Base-by-base conservation (phyloP, 2,888 invertebrate genomes). In the Globia sparganii region DNA sequence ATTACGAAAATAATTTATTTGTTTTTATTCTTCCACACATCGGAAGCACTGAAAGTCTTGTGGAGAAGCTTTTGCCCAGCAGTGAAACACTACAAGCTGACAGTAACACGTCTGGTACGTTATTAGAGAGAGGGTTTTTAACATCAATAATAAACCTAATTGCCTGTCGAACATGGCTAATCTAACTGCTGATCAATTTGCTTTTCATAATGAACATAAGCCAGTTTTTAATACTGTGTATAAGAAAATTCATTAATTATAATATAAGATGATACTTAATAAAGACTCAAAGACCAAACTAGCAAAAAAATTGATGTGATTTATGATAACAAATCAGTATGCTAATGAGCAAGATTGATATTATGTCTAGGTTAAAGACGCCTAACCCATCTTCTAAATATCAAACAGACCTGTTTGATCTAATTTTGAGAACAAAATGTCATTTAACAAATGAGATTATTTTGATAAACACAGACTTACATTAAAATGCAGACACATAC, bases 341-440 rank as follows among this genome's bases (percentile, higher is more conserved):
- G 84, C 13, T 61, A 85, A 80, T 85, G 4, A 76, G 8, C 37
- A 25, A 82, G 69, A 69, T 72, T 34, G 61, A 72, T 62, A 64
- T 64, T 56, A 31, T 75, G 76, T 56, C 9, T 58, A 69, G 40
- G 69, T 58, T 61, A 69, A 28, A 78, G 8, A 65, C 34, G 37
- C 31, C 28, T 53, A 78, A 79, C 84, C 8, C 58, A 74, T 81
- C 84, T 84, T 84, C 18, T 0, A 83, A 80, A 78, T 77, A 76
- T 53, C 65, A 56, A 65, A 61, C 21, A 25, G 6, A 82, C 83
- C 43, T 56, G 83, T 65, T 77, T 43, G 2, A 34, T 76, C 25
- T 81, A 34, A 40, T 43, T 28, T 21, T 15, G 3, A 8, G 15
- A 4, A 11, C 18, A 15, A 59, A 59, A 59, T 53, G 28, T 65